phyloP scores from a whole-genome alignment of 2,888 invertebrate species.

The Synergus itoensis region DNA sequence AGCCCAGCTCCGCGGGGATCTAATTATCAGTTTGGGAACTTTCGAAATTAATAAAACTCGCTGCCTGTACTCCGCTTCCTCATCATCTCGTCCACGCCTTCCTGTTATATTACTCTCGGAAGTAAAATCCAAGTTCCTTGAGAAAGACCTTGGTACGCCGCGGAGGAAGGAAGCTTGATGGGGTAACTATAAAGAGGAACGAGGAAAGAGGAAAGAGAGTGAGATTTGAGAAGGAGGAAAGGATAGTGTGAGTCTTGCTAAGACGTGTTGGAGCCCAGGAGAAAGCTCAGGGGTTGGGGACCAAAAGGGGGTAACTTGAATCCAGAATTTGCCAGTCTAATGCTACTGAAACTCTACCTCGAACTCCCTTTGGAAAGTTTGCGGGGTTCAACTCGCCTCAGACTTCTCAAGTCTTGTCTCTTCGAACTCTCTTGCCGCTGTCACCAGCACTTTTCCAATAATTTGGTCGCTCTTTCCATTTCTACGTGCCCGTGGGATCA shows the following conservation, averaged over 20 bases:
- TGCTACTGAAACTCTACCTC: conserved; percentile 44
- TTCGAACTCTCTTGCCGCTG: conserved; percentile 48
- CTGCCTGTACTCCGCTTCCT: conserved; percentile 36
- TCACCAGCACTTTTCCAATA: conserved; percentile 53
- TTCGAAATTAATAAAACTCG: conserved; percentile 76
- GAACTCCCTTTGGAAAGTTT: conserved; percentile 43
- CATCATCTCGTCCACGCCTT: conserved; percentile 26
- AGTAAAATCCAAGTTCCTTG: conserved; percentile 49
- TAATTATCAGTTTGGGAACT: conserved; percentile 75
- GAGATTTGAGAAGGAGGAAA: conserved; percentile 26
- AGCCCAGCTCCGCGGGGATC: conserved; percentile 61
- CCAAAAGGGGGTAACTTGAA: conserved; percentile 46
- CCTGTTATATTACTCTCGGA: conserved; percentile 42
- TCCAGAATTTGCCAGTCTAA: conserved; percentile 54
- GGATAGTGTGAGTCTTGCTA: conserved; percentile 42
- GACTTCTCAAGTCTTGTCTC: conserved; percentile 53
- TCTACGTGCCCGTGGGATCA: conserved; percentile 25
- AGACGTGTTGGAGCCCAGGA: conserved; percentile 42
- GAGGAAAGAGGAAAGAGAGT: conserved; percentile 28
- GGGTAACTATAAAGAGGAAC: conserved; percentile 33
- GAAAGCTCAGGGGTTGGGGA: conserved; percentile 35
- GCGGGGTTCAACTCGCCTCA: conserved; percentile 45
- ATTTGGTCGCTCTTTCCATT: conserved; percentile 48
- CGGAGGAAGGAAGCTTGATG: conserved; percentile 36
- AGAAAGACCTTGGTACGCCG: conserved; percentile 35